Evolutionary conservation across 1,140 invertebrate genomes (phyloP), one percentile per base, ranked within the genome.

Genomic region (Nephila pilipes): DNA sequence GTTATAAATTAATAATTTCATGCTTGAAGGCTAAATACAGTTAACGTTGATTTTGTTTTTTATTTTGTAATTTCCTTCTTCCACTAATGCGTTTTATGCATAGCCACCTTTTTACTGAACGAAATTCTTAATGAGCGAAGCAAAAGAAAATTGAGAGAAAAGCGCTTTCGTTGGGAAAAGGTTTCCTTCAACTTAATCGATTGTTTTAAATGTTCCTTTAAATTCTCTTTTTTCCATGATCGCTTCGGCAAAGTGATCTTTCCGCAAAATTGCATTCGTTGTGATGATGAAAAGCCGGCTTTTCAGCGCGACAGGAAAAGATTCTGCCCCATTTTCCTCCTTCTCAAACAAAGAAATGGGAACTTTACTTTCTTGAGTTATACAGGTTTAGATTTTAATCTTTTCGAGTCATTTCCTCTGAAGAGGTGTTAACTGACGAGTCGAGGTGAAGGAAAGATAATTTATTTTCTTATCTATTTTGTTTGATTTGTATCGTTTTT

Each of bases 111-210:
- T 65, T 65, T 25, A 12, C 63, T 25, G 2, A 65, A n/a, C 14
- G 25, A 65, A 10, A n/a, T 12, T 65, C n/a, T 25, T 65, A 65
- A 65, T 10, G 63, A 65, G 22, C 63, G 63, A 65, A 65, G 63
- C n/a, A 65, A 63, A 65, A 29, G 63, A 25, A 65, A 65, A 65
- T 60, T n/a, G 63, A 25, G 63, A 65, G 63, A 65, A 65, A 65
- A 65, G n/a, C 63, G 63, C 63, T 65, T 65, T 65, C 63, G 63
- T n/a, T 25, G 63, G 63, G 63, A 65, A 65, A 65, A 46, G 46
- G 46, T 65, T 65, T 65, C 63, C 63, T 65, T 65, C 63, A n/a
- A 25, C 63, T n/a, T 25, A 65, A 65, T 65, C 63, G 63, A 65
- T 65, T 65, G 63, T 65, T 65, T 65, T 25, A 65, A 65, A 25